phyloP scores from a whole-genome alignment of 2,888 invertebrate genomes.

The Brenthis ino region DNA sequence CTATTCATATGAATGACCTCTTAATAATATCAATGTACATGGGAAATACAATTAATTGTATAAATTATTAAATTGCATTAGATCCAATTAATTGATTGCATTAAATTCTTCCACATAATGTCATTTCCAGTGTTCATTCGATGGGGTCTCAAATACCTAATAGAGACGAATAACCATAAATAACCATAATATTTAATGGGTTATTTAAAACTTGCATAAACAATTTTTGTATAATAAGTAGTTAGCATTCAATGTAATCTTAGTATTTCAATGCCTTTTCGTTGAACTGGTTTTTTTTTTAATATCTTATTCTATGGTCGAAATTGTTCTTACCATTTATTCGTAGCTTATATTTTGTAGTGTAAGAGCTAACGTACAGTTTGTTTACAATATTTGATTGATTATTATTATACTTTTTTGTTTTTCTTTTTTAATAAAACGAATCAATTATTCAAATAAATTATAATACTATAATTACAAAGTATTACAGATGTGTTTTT shows the following conservation, averaged over 20 bases:
- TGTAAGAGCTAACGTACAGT: neutral
- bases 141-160: neutral
- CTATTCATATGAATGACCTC: neutral
- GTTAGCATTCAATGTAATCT: conserved; percentile 67
- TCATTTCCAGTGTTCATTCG: too few species aligned
- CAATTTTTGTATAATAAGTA: conserved; percentile 74
- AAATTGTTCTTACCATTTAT: conserved; percentile 5
- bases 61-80: neutral
- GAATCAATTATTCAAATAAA: too few species aligned
- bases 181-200: conserved; percentile 44
- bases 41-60: neutral
- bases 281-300: conserved; percentile 33
- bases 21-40: neutral
- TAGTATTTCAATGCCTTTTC: conserved; percentile 45
- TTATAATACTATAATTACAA: too few species aligned
- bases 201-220: conserved; percentile 70
- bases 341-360: neutral
- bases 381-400: neutral
- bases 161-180: conserved; percentile 44
- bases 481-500: too few species aligned
- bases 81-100: too few species aligned
- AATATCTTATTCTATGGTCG: conserved; percentile 8
- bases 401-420: neutral
- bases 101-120: too few species aligned
- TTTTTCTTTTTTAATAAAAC: neutral